A percentile compares a stretch with the other conserved stretches of the same genome.
Evolutionary conservation across 2,888 invertebrate genomes (phyloP).

Genomic region (Drosophila longiperda): DNA sequence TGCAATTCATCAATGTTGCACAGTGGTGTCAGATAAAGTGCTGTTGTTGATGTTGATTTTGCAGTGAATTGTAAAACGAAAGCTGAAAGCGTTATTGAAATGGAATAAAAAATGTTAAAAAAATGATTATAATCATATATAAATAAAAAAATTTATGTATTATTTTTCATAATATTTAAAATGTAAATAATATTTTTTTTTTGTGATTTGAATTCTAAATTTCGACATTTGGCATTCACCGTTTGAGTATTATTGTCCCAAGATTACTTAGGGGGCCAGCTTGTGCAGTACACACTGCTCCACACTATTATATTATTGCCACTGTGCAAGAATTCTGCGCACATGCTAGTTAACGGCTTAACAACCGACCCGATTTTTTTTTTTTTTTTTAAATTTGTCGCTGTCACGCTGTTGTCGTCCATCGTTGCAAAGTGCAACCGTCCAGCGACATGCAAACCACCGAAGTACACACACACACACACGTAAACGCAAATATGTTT

Average conservation of each 20-base stretch:
- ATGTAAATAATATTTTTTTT: background rate
- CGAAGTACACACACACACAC: constrained; percentile 17
- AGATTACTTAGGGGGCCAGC: constrained; percentile 26
- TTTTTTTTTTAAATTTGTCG: too few relatives aligned
- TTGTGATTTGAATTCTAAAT: background rate
- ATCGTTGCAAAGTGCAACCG: constrained; percentile 57
- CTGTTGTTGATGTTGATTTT: background rate
- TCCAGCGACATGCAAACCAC: constrained; percentile 28
- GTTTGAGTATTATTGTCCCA: constrained; percentile 17
- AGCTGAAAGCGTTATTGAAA: background rate
- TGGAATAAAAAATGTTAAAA: background rate
- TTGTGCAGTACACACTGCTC: constrained; percentile 1
- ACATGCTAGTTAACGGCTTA: constrained; percentile 28
- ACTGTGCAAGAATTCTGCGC: constrained; percentile 40
- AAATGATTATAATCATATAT: background rate
- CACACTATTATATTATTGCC: constrained; percentile 11
- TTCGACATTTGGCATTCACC: background rate
- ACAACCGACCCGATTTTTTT: background rate
- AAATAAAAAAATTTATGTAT: background rate
- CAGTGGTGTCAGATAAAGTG: constrained; percentile 37
- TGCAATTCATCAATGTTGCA: constrained; percentile 32
- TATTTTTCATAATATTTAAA: background rate
- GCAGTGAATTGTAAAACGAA: constrained; percentile 16
- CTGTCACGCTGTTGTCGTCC: constrained; percentile 31
- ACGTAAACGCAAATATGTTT: background rate